These are phyloP conservation scores for Reticulitermes lucifugus DNA, from an alignment of 2,888 invertebrate genomes.

Conservation along the genomic window DNA sequence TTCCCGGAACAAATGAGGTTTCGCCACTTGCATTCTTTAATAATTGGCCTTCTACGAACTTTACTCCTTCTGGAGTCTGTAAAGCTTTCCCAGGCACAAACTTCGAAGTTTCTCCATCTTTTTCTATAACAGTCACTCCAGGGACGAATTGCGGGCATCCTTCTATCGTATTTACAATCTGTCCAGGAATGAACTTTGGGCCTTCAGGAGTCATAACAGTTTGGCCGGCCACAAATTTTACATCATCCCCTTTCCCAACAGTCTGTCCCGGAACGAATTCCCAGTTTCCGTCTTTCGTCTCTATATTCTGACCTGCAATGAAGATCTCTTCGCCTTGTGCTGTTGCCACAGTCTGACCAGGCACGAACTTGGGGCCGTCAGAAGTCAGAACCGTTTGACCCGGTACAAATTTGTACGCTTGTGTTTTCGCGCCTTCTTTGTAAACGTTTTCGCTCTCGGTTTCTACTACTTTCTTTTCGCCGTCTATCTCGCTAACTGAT, in stretches of 20 bases:
- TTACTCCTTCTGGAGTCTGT: conserved; percentile 72
- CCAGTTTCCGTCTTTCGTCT: conserved; percentile 67
- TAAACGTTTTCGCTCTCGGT: neutral
- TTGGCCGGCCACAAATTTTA: conserved; percentile 74
- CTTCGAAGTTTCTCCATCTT: conserved; percentile 61
- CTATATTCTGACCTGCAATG: conserved; percentile 73
- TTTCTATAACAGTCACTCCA: conserved; percentile 67
- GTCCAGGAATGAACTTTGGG: conserved; percentile 74
- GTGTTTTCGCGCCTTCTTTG: neutral
- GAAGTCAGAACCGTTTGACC: conserved; percentile 68
- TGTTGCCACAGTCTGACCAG: conserved; percentile 69
- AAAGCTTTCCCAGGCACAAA: conserved; percentile 74
- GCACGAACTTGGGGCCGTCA: conserved; percentile 71
- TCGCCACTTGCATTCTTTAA: conserved; percentile 70
- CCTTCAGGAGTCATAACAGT: conserved; percentile 73
- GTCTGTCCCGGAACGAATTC: conserved; percentile 76
- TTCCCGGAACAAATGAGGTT: conserved; percentile 72
- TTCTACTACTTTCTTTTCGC: conserved; percentile 53
- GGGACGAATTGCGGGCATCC: conserved; percentile 70
- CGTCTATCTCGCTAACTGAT: conserved; percentile 71
- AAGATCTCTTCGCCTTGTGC: conserved; percentile 68
- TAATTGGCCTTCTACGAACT: conserved; percentile 76
- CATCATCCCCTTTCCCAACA: conserved; percentile 68
- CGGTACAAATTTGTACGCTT: conserved; percentile 68
- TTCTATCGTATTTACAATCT: conserved; percentile 67